Evolutionary conservation across 2,888 invertebrate genomes (phyloP).

Genomic region (Heliothis peltigera): DNA sequence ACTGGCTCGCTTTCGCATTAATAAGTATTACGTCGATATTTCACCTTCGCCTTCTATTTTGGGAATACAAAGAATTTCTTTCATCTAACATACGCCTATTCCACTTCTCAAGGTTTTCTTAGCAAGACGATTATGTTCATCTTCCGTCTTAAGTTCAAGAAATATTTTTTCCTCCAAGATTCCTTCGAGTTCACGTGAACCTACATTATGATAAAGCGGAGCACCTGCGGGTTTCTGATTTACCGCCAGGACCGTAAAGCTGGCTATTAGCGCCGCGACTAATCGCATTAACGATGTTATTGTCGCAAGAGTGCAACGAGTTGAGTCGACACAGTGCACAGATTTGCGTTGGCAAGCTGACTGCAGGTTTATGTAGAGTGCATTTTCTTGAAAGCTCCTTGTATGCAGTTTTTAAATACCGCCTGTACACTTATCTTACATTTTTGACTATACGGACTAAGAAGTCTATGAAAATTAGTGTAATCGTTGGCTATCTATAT

Average conservation of each 20-base stretch:
- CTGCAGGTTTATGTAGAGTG: constrained; percentile 17
- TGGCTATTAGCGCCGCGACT: constrained; percentile 54
- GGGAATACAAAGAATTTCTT: not conserved
- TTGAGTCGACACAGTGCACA: constrained; percentile 44
- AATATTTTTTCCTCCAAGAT: constrained; percentile 25
- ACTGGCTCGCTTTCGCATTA: no score
- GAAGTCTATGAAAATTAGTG: no score
- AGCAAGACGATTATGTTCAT: constrained; percentile 20
- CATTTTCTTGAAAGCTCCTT: not conserved
- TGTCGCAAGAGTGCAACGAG: constrained; percentile 40
- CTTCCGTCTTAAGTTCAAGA: constrained; percentile 28
- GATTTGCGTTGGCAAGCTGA: constrained; percentile 39
- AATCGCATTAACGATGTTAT: constrained; percentile 53
- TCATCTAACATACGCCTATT: not conserved
- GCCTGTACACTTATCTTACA: not conserved
- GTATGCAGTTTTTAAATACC: not conserved
- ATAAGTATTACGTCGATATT: no score
- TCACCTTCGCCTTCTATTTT: not conserved
- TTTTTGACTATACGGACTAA: no score
- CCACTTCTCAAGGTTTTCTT: not conserved
- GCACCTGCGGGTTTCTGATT: constrained; percentile 72
- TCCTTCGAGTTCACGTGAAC: constrained; percentile 55
- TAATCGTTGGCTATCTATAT: no score
- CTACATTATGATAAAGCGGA: constrained; percentile 68
- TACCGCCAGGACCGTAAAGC: constrained; percentile 62